phyloP scores from a whole-genome alignment of 2,888 invertebrate genomes.

The Callosobruchus maculatus region DNA sequence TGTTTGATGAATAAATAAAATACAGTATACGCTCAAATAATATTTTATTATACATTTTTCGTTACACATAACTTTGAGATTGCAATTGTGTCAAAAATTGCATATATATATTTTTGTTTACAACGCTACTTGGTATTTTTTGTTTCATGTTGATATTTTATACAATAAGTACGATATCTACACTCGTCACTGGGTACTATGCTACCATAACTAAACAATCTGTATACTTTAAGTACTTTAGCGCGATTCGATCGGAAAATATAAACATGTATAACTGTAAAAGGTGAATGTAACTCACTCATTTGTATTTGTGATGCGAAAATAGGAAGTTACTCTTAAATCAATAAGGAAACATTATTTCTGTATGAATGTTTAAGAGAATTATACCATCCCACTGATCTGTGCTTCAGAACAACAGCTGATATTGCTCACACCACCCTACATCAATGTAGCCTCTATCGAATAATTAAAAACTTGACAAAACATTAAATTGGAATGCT shows the following conservation, averaged over 20 bases:
- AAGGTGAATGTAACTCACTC: background rate
- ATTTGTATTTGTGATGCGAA: background rate
- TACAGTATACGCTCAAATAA: background rate
- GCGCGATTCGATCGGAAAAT: background rate
- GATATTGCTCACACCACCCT: too few species aligned
- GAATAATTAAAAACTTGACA: too few species aligned
- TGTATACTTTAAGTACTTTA: background rate
- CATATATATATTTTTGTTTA: constrained; percentile 22
- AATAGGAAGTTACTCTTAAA: background rate
- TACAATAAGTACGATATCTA: constrained; percentile 44
- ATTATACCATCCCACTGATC: too few species aligned
- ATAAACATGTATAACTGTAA: background rate
- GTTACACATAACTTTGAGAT: constrained; percentile 11
- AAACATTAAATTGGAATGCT: too few species aligned
- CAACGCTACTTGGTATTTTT: constrained; percentile 14
- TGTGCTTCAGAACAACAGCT: too few species aligned
- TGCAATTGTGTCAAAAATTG: constrained; percentile 41
- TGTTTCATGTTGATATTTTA: constrained; percentile 28
- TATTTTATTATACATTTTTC: background rate
- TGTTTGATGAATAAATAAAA: background rate
- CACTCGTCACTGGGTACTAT: constrained; percentile 26
- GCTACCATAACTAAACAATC: constrained; percentile 12
- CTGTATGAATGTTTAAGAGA: too few species aligned
- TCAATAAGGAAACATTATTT: too few species aligned
- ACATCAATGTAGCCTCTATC: too few species aligned